Percentiles rank a stretch among this genome's conserved stretches.
Conservation (phyloP, 1,140 invertebrate species). For the Tetragnatha versicolor region DNA sequence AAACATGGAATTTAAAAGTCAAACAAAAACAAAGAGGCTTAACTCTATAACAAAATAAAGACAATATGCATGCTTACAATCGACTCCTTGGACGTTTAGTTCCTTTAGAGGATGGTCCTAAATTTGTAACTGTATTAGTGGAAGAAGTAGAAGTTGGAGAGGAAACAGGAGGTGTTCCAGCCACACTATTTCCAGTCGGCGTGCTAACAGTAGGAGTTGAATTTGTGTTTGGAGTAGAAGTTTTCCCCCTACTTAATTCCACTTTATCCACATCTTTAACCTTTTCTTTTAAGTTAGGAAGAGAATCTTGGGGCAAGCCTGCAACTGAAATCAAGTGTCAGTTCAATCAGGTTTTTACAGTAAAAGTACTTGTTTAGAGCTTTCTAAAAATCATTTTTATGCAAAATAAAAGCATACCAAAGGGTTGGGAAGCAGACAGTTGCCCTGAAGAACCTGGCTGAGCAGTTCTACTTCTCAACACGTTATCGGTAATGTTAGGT, state of each 20-base stretch:
- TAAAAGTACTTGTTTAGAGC: neutral
- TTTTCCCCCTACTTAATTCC: slow-evolving; percentile 43
- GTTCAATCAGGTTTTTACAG: neutral
- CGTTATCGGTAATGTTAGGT: slow-evolving; percentile 38
- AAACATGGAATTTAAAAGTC: too few species aligned
- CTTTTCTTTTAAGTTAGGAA: slow-evolving; percentile 47
- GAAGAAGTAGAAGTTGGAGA: slow-evolving; percentile 64
- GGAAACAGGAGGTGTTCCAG: slow-evolving; percentile 64
- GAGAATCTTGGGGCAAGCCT: slow-evolving; percentile 31
- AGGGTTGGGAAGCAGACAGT: slow-evolving; percentile 22
- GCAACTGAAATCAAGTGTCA: slow-evolving; percentile 20
- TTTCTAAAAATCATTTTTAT: neutral
- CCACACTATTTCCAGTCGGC: slow-evolving; percentile 58
- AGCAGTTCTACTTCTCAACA: slow-evolving; percentile 40
- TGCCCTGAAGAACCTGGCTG: slow-evolving; percentile 42
- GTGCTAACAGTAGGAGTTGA: slow-evolving; percentile 59
- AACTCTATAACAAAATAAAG: neutral
- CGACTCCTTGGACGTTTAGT: slow-evolving; percentile 74
- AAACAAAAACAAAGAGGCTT: neutral
- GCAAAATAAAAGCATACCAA: slow-evolving; percentile 31
- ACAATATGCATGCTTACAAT: slow-evolving; percentile 77
- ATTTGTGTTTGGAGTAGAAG: slow-evolving; percentile 55
- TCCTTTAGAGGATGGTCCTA: slow-evolving; percentile 66
- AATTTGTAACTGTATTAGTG: slow-evolving; percentile 68
- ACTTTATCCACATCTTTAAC: slow-evolving; percentile 50